Conservation (phyloP, 2,797 vertebrate genomes). For the Echeneis naucrates region DNA sequence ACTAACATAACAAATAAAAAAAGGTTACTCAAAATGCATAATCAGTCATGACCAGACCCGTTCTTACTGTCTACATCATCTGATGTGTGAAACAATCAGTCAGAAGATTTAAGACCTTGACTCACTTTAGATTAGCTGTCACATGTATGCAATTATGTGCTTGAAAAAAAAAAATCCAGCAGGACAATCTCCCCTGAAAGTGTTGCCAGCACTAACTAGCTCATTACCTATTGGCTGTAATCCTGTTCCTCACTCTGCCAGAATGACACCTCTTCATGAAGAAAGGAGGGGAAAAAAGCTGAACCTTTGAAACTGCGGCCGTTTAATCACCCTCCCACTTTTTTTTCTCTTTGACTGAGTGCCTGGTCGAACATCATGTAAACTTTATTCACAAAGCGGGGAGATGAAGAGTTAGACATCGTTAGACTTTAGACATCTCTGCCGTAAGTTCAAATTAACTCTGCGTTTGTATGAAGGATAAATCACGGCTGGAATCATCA, state of each 20-base stretch:
- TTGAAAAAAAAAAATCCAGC: constrained; percentile 29
- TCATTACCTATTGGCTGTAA: constrained; percentile 75
- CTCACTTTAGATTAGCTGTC: constrained; percentile 1
- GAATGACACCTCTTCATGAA: constrained; percentile 48
- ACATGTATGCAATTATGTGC: constrained; percentile 19
- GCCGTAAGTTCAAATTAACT: constrained; percentile 35
- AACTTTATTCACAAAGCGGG: constrained; percentile 51
- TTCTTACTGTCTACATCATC: background rate
- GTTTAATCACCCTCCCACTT: constrained; percentile 59
- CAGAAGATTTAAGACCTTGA: background rate
- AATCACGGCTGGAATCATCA: constrained; percentile 25
- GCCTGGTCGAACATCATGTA: constrained; percentile 36
- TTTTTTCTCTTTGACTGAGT: constrained; percentile 27
- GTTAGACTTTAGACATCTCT: constrained; percentile 42
- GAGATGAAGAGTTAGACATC: constrained; percentile 49
- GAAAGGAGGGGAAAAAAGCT: constrained; percentile 7
- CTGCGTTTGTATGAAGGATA: constrained; percentile 19
- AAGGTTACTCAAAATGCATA: background rate
- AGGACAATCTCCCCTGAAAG: constrained; percentile 43
- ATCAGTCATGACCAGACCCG: background rate
- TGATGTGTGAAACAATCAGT: background rate
- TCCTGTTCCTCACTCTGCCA: constrained; percentile 59
- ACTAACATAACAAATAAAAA: too few species aligned
- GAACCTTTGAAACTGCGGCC: constrained; percentile 47
- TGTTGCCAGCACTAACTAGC: constrained; percentile 54